phyloP scores from a whole-genome alignment of 2,113 vertebrate genomes.

The Urocynchramus pylzowi region DNA sequence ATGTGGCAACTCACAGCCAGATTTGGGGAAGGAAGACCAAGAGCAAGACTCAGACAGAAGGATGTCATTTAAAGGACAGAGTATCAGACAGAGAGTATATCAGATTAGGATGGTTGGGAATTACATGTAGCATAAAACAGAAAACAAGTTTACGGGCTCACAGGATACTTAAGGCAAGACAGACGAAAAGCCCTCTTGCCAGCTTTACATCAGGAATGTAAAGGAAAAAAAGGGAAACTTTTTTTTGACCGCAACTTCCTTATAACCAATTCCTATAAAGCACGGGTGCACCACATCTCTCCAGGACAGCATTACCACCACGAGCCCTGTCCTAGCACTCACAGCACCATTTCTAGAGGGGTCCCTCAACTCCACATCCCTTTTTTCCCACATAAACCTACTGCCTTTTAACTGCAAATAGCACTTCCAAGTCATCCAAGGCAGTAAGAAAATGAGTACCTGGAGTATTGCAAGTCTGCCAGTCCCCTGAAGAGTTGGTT shows the following conservation, averaged over 20 bases:
- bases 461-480: slow-evolving; percentile 84
- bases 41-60: background rate
- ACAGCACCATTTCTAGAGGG: background rate
- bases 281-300: background rate
- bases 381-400: background rate
- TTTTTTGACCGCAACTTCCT: background rate
- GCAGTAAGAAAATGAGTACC: slow-evolving; percentile 70
- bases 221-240: background rate
- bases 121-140: background rate
- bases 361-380: background rate
- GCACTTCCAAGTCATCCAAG: background rate
- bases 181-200: background rate
- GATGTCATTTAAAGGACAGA: background rate
- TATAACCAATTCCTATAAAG: background rate
- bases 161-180: background rate
- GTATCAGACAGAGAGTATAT: background rate
- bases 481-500: slow-evolving; percentile 63
- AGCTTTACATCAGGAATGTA: background rate
- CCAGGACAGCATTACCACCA: background rate
- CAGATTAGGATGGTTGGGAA: background rate
- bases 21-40: background rate
- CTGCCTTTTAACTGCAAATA: background rate
- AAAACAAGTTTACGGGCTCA: background rate
- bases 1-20: background rate
- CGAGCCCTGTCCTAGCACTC: accelerated